Conservation (phyloP, 1,140 invertebrate species). For the Orchestia grillus region DNA sequence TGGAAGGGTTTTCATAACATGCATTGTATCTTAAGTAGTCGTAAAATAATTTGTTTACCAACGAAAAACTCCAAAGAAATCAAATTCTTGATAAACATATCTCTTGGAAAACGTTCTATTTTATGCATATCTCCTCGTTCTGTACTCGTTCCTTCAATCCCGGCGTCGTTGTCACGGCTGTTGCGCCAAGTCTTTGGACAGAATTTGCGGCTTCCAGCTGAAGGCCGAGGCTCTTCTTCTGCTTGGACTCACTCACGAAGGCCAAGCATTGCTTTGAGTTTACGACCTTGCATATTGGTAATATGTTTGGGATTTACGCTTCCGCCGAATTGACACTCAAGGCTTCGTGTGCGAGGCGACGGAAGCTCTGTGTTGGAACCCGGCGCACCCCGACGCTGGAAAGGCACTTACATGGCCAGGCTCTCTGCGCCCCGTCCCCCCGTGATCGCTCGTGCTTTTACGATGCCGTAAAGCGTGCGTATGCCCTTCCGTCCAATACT, state of each 20-base stretch:
- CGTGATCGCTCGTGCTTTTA: conserved; percentile 26
- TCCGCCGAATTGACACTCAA: conserved; percentile 3
- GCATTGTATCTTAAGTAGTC: not conserved
- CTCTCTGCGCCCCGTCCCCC: not conserved
- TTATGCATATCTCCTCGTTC: not conserved
- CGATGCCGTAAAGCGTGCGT: not conserved
- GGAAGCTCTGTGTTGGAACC: not conserved
- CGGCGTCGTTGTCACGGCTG: not conserved
- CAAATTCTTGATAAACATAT: not conserved
- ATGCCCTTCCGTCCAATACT: conserved; percentile 43
- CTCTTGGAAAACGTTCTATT: not conserved
- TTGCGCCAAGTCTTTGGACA: not conserved
- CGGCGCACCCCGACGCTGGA: not conserved
- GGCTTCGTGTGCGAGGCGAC: not conserved
- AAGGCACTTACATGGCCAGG: not conserved
- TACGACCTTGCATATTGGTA: conserved; percentile 44
- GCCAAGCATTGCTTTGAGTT: conserved; percentile 26
- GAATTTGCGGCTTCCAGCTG: not conserved
- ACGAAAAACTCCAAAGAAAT: not conserved
- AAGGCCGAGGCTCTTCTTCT: not conserved
- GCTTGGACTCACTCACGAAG: not conserved
- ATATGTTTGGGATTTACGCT: conserved; percentile 35
- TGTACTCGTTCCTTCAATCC: not conserved
- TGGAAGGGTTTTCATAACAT: not conserved
- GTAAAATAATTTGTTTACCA: not conserved